phyloP scores from a whole-genome alignment of 2,888 invertebrate species.

The Mesorhabditis spiculigera region DNA sequence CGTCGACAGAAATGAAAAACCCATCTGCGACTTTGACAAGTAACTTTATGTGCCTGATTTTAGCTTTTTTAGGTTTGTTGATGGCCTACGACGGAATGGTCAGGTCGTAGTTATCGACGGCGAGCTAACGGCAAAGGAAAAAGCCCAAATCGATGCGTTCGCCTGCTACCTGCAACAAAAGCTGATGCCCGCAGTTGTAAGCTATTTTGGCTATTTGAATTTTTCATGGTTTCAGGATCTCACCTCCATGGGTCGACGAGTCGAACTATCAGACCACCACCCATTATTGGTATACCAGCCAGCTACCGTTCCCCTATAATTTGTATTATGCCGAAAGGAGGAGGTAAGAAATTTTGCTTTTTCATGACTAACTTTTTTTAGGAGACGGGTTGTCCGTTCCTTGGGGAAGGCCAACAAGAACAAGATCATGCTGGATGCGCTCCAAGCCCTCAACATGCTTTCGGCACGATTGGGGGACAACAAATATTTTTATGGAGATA shows the following conservation, averaged over 20 bases:
- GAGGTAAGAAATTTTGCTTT: slow-evolving; percentile 30
- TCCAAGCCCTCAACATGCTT: slow-evolving; percentile 72
- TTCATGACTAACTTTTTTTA: neutral
- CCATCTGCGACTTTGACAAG: slow-evolving; percentile 48
- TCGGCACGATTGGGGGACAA: slow-evolving; percentile 75
- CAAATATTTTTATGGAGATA: slow-evolving; percentile 78
- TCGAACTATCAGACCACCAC: slow-evolving; percentile 77
- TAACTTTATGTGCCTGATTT: slow-evolving; percentile 6
- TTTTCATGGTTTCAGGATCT: slow-evolving; percentile 59
- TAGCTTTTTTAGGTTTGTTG: slow-evolving; percentile 27
- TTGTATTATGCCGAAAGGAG: slow-evolving; percentile 65
- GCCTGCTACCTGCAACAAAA: slow-evolving; percentile 75
- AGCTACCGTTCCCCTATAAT: slow-evolving; percentile 80
- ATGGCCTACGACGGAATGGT: slow-evolving; percentile 34
- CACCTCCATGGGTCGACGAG: slow-evolving; percentile 76
- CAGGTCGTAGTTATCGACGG: slow-evolving; percentile 56
- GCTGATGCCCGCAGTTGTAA: slow-evolving; percentile 78
- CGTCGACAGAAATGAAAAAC: slow-evolving; percentile 25
- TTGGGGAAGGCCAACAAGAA: slow-evolving; percentile 22
- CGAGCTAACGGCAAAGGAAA: slow-evolving; percentile 69
- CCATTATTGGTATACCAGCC: slow-evolving; percentile 77
- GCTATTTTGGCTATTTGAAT: slow-evolving; percentile 20
- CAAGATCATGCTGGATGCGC: slow-evolving; percentile 61
- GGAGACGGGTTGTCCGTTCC: neutral
- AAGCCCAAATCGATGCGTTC: slow-evolving; percentile 76